Conservation (phyloP, 2,113 vertebrate species). For the Cacatua alba region DNA sequence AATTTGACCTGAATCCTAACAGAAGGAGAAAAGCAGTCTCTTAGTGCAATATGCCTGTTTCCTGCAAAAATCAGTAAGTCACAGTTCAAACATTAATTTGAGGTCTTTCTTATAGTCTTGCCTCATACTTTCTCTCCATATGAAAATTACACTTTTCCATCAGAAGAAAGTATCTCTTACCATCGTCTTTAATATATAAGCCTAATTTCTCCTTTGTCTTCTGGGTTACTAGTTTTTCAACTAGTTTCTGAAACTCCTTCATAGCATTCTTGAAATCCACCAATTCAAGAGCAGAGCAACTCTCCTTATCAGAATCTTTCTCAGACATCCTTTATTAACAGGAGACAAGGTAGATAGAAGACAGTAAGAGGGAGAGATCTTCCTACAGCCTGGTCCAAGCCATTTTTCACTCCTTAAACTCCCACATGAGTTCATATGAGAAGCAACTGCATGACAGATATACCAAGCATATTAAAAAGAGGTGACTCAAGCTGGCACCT, state of each 20-base stretch:
- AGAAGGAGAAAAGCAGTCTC: not conserved
- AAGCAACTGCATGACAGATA: not conserved
- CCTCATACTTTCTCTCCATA: not conserved
- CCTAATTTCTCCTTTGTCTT: conserved; percentile 68
- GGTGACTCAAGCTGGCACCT: not conserved
- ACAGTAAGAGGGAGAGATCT: not conserved
- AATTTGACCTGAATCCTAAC: not conserved
- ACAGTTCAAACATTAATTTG: not conserved
- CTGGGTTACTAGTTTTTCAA: conserved; percentile 49
- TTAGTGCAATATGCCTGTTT: not conserved
- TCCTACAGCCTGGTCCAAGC: not conserved
- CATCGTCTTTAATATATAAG: conserved; percentile 43
- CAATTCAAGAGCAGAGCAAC: not conserved
- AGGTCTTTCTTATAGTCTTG: not conserved
- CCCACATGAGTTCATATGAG: not conserved
- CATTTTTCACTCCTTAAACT: not conserved
- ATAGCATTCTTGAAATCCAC: conserved; percentile 58
- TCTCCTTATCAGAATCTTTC: not conserved
- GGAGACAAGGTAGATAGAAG: not conserved
- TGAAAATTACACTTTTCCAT: not conserved
- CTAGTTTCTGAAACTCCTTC: conserved; percentile 57
- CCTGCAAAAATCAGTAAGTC: not conserved
- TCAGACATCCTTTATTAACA: conserved; percentile 24
- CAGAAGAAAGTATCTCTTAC: conserved; percentile 36
- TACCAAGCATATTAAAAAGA: not conserved